A percentile compares a stretch with the other conserved stretches of the same genome.
phyloP scores from a whole-genome alignment of 2,888 invertebrate genomes.

The Drosophila rellima region DNA sequence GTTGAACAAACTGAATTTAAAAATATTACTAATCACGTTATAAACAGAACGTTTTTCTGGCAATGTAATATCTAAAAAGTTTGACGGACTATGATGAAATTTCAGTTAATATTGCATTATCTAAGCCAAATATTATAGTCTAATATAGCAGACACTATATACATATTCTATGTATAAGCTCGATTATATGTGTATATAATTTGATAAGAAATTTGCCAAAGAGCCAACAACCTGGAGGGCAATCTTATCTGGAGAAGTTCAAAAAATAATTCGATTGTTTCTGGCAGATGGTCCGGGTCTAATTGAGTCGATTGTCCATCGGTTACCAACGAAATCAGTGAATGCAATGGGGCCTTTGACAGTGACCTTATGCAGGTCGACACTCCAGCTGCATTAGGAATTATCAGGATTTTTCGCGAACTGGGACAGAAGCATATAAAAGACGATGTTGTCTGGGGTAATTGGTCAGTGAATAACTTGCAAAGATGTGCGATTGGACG shows the following conservation, averaged over 20 bases:
- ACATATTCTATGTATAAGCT: neutral
- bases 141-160: neutral
- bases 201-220: constrained; percentile 32
- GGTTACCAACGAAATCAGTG: constrained; percentile 26
- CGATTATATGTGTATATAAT: neutral
- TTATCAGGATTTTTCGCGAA: constrained; percentile 1
- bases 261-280: neutral
- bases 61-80: neutral
- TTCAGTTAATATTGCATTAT: constrained; percentile 6
- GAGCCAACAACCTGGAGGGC: constrained; percentile 26
- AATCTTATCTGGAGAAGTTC: constrained; percentile 29
- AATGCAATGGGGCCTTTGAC: constrained; percentile 25
- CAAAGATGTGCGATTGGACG: constrained; percentile 79
- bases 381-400: neutral
- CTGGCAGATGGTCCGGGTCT: constrained; percentile 20
- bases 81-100: constrained; percentile 23
- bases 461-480: neutral
- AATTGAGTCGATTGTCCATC: constrained; percentile 26
- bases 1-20: too few species aligned
- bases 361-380: constrained; percentile 8
- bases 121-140: neutral
- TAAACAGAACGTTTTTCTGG: neutral
- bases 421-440: constrained; percentile 18
- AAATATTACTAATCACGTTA: neutral
- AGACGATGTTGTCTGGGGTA: constrained; percentile 10